Evolutionary conservation across 2,888 invertebrate species (phyloP).

Genomic region (Chalcis sispes): DNA sequence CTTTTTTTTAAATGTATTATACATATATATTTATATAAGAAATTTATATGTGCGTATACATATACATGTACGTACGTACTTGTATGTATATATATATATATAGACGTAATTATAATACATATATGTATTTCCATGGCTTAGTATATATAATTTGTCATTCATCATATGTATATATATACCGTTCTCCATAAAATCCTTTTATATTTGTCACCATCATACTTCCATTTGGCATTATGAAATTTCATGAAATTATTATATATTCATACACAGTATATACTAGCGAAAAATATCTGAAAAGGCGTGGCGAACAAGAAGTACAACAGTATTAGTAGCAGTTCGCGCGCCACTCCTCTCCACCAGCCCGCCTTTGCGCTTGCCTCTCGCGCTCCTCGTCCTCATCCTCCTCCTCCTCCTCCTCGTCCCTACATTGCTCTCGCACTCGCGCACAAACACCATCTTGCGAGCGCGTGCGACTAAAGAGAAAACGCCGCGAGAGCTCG

Average conservation of each 20-base stretch:
- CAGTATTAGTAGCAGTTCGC: no score
- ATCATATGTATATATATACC: conserved; percentile 56
- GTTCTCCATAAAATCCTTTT: conserved; percentile 38
- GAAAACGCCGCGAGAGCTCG: conserved; percentile 36
- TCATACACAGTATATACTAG: conserved; percentile 58
- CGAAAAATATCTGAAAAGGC: conserved; percentile 68
- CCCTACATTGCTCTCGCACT: background rate
- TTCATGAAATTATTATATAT: conserved; percentile 72
- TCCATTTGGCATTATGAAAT: conserved; percentile 72
- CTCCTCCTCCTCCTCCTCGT: background rate
- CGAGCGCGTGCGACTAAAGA: conserved; percentile 11
- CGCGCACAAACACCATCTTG: conserved; percentile 22
- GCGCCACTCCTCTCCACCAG: conserved; percentile 45
- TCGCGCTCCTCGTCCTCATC: background rate
- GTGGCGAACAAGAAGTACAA: conserved; percentile 65
- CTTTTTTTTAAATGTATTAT: conserved; percentile 13
- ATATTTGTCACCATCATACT: conserved; percentile 16
- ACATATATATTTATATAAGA: conserved; percentile 37
- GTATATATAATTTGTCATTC: conserved; percentile 62
- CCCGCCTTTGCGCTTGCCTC: conserved; percentile 21
- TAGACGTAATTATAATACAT: conserved; percentile 48
- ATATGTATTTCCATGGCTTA: conserved; percentile 54
- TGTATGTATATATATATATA: conserved; percentile 59
- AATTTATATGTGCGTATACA: conserved; percentile 24
- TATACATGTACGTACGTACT: conserved; percentile 34